phyloP scores from a whole-genome alignment of 2,797 vertebrate species.

The Melanogrammus aeglefinus region DNA sequence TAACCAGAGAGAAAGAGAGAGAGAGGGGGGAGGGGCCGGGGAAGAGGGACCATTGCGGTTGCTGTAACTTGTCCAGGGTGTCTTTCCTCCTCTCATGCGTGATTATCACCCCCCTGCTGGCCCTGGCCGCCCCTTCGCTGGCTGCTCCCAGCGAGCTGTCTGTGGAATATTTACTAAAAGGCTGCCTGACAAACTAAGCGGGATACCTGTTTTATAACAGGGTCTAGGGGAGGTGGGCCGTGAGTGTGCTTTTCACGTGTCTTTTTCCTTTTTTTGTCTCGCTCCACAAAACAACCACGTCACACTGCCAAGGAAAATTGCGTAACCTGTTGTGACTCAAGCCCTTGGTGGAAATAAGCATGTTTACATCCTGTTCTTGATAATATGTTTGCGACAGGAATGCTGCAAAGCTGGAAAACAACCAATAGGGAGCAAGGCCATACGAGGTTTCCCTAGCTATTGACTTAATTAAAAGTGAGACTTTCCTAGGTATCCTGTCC shows the following conservation, averaged over 20 bases:
- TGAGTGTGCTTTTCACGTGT: constrained; percentile 1
- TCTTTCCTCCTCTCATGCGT: constrained; percentile 54
- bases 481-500: too few relatives aligned
- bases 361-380: background rate
- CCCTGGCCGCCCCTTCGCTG: constrained; percentile 28
- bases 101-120: constrained; percentile 57
- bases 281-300: constrained; percentile 22
- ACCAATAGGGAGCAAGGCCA: too few relatives aligned
- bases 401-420: too few relatives aligned
- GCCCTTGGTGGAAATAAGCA: background rate
- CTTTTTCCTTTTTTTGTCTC: background rate
- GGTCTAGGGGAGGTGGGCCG: background rate
- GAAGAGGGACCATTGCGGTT: constrained; percentile 2
- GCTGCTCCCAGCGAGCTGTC: constrained; percentile 48
- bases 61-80: constrained; percentile 41
- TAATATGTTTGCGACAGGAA: too few relatives aligned
- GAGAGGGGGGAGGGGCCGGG: background rate
- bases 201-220: constrained; percentile 50
- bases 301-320: background rate
- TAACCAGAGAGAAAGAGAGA: background rate
- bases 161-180: constrained; percentile 52
- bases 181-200: constrained; percentile 38
- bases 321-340: background rate
- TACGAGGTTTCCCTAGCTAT: too few relatives aligned
- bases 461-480: too few relatives aligned